Evolutionary conservation across 2,797 vertebrate species (phyloP), one percentile per base, ranked within the genome.

Genomic region (Bryconaethiops microstoma): DNA sequence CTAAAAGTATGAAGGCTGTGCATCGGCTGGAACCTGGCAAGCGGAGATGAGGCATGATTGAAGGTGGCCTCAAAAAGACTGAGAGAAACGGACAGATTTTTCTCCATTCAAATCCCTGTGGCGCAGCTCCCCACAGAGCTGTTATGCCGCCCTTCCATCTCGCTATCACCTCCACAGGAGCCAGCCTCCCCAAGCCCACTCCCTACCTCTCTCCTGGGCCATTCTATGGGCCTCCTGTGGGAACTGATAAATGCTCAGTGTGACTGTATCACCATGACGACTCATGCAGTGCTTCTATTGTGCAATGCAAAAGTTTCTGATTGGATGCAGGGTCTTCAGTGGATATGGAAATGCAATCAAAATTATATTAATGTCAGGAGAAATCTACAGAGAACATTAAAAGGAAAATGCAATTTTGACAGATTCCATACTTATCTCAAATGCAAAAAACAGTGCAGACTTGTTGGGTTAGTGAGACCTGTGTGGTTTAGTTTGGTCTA

Each of bases 221-320:
- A 29, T 29, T 29, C 29, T 29, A 29, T 0, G 14, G 25, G 50
- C 63, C 63, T 79, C 84, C 80, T 74, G 59, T 65, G 78, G 76
- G 73, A 48, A 63, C 79, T 83, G 84, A 82, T 84, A 85, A 80
- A 78, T 52, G 57, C 25, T 35, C 64, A 65, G 50, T 76, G 73
- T 55, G 80, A 79, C 63, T 76, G 65, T 35, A 5, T 80, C 50
- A n/a, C 76, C 71, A 78, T 86, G 84, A 59, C 81, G 39, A 86
- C 78, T 79, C 68, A 52, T 69, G 67, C 17, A 60, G n/a, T 23
- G 70, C 71, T 84, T 7, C 67, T 73, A 48, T 60, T 80, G 48
- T 69, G 63, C 14, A 63, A 82, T 74, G 65, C 68, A 69, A 52
- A 70, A 55, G 13, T 35, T 69, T 62, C 57, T 78, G 74, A 86